Evolutionary conservation across 2,888 invertebrate genomes (phyloP).

Genomic region (Epirrhoe tristata): DNA sequence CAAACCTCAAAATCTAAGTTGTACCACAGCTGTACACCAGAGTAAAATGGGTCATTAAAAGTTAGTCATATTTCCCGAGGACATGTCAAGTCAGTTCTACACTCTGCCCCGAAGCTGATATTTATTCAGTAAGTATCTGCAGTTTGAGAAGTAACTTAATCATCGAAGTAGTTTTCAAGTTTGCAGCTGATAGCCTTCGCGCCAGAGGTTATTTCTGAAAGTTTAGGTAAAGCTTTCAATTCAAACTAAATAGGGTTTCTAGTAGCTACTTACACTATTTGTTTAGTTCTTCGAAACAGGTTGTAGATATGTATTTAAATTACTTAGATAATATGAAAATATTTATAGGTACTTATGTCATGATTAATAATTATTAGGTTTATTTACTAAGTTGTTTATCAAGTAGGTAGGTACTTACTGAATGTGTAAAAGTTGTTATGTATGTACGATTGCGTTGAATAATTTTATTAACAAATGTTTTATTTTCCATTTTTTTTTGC

Average conservation of each 20-base stretch:
- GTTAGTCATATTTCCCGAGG: not conserved
- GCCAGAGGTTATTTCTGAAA: constrained; percentile 13
- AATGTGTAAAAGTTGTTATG: no score
- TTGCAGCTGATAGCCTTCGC: constrained; percentile 9
- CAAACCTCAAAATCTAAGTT: no score
- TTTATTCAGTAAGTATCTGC: constrained; percentile 6
- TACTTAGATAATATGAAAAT: no score
- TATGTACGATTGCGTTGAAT: not conserved
- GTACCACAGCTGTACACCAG: no score
- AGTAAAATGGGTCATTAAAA: not conserved
- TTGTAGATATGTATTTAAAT: no score
- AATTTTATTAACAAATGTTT: constrained; percentile 58
- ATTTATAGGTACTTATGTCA: no score
- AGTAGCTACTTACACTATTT: not conserved
- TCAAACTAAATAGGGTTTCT: not conserved
- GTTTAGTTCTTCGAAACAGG: no score
- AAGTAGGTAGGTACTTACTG: not conserved
- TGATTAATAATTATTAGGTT: no score
- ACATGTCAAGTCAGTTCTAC: not conserved
- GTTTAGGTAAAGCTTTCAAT: constrained; percentile 2
- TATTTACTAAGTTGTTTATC: no score
- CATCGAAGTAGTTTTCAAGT: constrained; percentile 23
- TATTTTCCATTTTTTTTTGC: constrained; percentile 74
- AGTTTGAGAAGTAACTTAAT: constrained; percentile 18
- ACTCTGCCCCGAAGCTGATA: not conserved